Conservation (phyloP, 2,113 vertebrate genomes). For the Erinaceus europaeus region DNA sequence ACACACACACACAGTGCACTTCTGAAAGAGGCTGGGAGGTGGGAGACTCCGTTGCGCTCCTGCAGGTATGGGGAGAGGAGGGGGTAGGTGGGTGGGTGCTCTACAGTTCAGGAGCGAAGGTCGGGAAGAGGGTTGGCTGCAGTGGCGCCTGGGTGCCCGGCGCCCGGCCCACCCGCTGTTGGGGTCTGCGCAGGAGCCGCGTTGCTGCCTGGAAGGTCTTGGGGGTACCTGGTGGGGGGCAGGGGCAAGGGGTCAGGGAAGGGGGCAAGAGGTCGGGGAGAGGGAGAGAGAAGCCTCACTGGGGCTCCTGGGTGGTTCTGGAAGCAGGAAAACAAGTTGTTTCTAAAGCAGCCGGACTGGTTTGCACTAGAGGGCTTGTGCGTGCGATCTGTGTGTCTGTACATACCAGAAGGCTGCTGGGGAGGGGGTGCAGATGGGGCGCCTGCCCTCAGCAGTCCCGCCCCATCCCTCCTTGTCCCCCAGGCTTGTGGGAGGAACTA, state of each 20-base stretch:
- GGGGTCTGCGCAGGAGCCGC: background rate
- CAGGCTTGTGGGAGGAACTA: background rate
- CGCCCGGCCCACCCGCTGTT: background rate
- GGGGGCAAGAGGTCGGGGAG: background rate
- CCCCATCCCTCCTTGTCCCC: background rate
- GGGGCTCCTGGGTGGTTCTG: slow-evolving; percentile 39
- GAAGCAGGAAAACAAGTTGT: slow-evolving; percentile 67
- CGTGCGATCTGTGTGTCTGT: slow-evolving; percentile 12
- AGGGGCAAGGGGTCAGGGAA: background rate
- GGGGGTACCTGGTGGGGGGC: background rate
- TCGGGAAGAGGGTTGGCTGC: no score
- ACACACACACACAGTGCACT: background rate
- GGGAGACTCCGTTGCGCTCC: background rate
- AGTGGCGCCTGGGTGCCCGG: background rate
- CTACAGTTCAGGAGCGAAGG: slow-evolving; percentile 66
- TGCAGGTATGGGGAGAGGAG: background rate
- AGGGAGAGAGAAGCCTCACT: background rate
- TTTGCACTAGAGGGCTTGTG: slow-evolving; percentile 65
- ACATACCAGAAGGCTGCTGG: slow-evolving; percentile 47
- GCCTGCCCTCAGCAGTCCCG: background rate
- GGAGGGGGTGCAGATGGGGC: background rate
- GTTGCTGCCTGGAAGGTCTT: background rate
- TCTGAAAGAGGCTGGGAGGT: background rate
- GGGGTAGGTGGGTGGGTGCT: background rate
- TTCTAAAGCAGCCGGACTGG: slow-evolving; percentile 72